Percentiles rank a stretch among this genome's conserved stretches.
These are phyloP conservation scores for Meliscaeva auricollis DNA, from an alignment of 2,888 invertebrate species.

Conservation along the genomic window DNA sequence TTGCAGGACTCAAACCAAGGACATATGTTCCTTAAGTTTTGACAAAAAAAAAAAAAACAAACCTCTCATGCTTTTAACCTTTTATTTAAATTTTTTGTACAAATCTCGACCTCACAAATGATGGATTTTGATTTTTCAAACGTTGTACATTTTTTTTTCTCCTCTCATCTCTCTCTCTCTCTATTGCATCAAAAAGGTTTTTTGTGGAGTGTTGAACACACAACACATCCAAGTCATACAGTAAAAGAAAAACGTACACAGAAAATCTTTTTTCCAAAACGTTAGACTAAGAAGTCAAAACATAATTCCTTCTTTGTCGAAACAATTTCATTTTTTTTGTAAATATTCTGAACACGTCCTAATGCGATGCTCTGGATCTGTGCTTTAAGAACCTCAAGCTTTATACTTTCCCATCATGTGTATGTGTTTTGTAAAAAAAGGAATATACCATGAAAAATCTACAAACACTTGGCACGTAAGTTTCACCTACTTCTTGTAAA, in stretches of 20 bases:
- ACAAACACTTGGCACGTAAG: slow-evolving; percentile 43
- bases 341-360: slow-evolving; percentile 33
- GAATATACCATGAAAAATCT: slow-evolving; percentile 25
- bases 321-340: slow-evolving; percentile 36
- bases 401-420: background rate
- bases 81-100: slow-evolving; percentile 25
- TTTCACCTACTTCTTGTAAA: slow-evolving; percentile 37
- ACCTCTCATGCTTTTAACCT: background rate
- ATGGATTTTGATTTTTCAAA: slow-evolving; percentile 39
- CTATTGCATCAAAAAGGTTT: background rate
- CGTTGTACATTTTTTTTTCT: background rate
- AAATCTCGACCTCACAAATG: slow-evolving; percentile 34
- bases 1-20: background rate
- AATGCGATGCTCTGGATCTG: background rate
- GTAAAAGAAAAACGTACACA: background rate
- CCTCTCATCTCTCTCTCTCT: background rate
- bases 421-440: slow-evolving; percentile 16
- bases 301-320: slow-evolving; percentile 39
- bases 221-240: background rate
- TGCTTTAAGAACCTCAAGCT: slow-evolving; percentile 2
- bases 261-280: slow-evolving; percentile 19
- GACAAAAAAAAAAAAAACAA: background rate
- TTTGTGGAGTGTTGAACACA: background rate
- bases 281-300: slow-evolving; percentile 34
- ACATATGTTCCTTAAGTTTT: slow-evolving; percentile 5